Evolutionary conservation across 2,113 vertebrate species (phyloP).

Genomic region (Lethenteron camtschaticum): DNA sequence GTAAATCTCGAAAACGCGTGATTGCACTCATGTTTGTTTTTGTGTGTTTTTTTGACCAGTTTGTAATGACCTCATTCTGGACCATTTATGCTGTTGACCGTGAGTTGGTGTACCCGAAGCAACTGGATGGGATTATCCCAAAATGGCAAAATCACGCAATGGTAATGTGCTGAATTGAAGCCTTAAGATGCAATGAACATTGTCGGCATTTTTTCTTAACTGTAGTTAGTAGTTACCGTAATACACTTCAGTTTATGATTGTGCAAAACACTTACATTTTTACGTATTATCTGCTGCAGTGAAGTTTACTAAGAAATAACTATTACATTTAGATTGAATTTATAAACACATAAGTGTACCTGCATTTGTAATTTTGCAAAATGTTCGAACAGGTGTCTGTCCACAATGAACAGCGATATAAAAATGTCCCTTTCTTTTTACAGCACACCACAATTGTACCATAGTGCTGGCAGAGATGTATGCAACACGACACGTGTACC

Average conservation of each 20-base stretch:
- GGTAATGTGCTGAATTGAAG: not conserved
- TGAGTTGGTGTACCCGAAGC: not conserved
- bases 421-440: too few species aligned
- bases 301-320: too few species aligned
- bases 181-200: too few species aligned
- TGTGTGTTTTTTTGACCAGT: not conserved
- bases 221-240: too few species aligned
- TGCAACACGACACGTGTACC: too few species aligned
- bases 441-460: too few species aligned
- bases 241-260: too few species aligned
- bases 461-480: too few species aligned
- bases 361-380: too few species aligned
- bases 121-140: constrained; percentile 4
- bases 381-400: not conserved
- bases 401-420: not conserved
- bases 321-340: not conserved
- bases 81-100: constrained; percentile 5
- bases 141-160: not conserved
- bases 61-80: not conserved
- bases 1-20: not conserved
- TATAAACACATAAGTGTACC: not conserved
- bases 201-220: too few species aligned
- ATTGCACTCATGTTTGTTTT: not conserved
- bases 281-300: too few species aligned
- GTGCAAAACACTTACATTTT: too few species aligned